phyloP scores from a whole-genome alignment of 1,140 invertebrate species.

The Zeugodacus cucurbitae region DNA sequence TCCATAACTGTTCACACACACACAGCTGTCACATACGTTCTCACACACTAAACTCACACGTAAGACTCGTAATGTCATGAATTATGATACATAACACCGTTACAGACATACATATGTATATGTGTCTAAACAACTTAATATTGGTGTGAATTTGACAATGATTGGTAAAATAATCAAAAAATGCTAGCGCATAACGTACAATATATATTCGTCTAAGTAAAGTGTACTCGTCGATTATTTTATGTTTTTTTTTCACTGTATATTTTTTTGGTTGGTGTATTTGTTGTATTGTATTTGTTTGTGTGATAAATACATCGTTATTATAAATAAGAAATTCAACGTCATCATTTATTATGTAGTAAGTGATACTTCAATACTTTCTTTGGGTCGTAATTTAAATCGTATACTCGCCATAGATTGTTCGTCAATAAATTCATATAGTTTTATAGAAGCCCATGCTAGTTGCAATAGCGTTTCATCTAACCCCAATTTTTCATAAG shows the following conservation, averaged over 20 bases:
- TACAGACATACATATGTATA: background rate
- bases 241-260: background rate
- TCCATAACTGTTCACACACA: conserved; percentile 8
- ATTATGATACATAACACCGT: background rate
- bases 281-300: background rate
- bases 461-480: too few species aligned
- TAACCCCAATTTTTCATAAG: too few species aligned
- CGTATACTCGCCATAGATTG: too few species aligned
- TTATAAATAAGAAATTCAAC: too few species aligned
- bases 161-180: background rate
- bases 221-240: background rate
- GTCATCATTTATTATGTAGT: too few species aligned
- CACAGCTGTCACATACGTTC: background rate
- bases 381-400: too few species aligned
- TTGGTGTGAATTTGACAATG: conserved; percentile 1
- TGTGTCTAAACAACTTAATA: background rate
- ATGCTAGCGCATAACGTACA: background rate
- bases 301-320: background rate
- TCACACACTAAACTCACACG: background rate
- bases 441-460: too few species aligned
- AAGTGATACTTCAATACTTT: too few species aligned
- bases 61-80: background rate
- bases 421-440: too few species aligned
- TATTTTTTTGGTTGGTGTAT: background rate
- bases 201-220: background rate